Conservation (phyloP, 2,113 vertebrate species). For the Heliornis fulica region DNA sequence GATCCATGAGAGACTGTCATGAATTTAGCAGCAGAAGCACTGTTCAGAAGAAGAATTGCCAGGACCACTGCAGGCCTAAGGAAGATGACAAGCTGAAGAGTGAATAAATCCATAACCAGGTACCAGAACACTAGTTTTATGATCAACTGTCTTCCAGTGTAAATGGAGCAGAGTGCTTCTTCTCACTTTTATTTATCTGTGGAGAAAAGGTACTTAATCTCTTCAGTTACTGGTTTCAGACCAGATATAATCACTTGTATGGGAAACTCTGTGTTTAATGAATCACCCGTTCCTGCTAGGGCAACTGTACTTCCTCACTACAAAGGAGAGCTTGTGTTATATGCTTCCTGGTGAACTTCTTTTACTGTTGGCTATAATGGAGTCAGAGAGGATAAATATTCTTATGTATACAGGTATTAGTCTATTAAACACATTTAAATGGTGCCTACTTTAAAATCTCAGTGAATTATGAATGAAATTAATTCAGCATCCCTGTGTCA, state of each 20-base stretch:
- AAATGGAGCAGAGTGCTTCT: neutral
- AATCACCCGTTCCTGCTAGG: neutral
- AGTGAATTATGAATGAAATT: neutral
- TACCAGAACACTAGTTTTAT: constrained; percentile 44
- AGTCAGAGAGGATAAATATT: neutral
- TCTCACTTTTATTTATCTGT: neutral
- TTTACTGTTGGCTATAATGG: neutral
- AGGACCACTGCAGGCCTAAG: neutral
- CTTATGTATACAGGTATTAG: neutral
- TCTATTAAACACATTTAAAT: neutral
- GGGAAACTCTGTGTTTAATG: neutral
- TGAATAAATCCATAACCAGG: constrained; percentile 46
- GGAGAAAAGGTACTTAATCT: constrained; percentile 40
- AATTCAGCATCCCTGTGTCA: neutral
- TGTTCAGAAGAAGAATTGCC: constrained; percentile 1
- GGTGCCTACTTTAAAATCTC: neutral
- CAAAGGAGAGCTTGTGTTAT: neutral
- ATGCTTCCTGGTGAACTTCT: neutral
- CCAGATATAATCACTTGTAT: neutral
- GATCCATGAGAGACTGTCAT: neutral
- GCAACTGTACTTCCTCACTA: neutral
- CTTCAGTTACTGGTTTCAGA: neutral
- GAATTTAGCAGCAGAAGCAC: neutral
- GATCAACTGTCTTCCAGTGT: constrained; percentile 16
- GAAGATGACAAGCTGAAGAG: constrained; percentile 22